Conservation (phyloP, 2,888 invertebrate species). For the Lysandra coridon region DNA sequence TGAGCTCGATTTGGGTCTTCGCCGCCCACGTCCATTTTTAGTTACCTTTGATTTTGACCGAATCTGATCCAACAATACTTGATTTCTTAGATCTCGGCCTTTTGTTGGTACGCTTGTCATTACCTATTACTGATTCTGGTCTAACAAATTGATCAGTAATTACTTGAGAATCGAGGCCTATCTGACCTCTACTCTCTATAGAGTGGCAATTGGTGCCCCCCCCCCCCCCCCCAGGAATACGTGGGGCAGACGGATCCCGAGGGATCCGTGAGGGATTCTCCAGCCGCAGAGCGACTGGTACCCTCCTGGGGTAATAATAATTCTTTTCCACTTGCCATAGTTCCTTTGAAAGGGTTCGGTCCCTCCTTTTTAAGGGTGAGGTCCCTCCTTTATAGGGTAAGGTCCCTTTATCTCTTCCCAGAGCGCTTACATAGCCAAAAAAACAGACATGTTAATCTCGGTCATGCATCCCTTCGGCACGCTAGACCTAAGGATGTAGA, state of each 20-base stretch:
- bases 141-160: too few relatives aligned
- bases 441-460: not conserved
- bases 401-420: not conserved
- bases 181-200: not conserved
- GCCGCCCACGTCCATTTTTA: too few relatives aligned
- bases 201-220: not conserved
- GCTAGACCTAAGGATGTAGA: not conserved
- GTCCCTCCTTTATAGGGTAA: not conserved
- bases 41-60: too few relatives aligned
- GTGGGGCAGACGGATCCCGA: conserved; percentile 24
- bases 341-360: conserved; percentile 29
- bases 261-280: conserved; percentile 31
- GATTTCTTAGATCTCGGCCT: too few relatives aligned
- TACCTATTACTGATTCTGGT: too few relatives aligned
- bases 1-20: too few relatives aligned
- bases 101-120: too few relatives aligned
- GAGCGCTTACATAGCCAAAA: not conserved
- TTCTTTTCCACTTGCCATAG: conserved; percentile 19
- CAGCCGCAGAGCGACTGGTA: conserved; percentile 20
- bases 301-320: conserved; percentile 31
- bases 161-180: too few relatives aligned
- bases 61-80: too few relatives aligned
- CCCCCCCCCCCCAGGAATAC: not conserved
- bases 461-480: not conserved
- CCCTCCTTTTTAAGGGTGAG: not conserved